Percentiles rank a stretch among this genome's conserved stretches.
phyloP scores from a whole-genome alignment of 2,113 vertebrate species.

The Garra rufa region DNA sequence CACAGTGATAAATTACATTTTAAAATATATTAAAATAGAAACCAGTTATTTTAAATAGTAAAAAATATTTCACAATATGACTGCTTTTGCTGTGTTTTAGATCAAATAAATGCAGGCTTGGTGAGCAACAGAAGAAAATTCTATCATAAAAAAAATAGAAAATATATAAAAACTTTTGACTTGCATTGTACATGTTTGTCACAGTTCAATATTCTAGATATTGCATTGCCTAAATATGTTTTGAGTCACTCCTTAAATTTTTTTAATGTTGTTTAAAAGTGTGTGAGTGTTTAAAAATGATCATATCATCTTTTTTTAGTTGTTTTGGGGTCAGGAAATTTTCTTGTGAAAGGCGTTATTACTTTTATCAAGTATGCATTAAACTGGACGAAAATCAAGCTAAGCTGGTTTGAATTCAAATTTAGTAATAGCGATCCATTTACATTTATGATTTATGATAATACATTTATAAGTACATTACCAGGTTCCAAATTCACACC shows the following conservation, averaged over 20 bases:
- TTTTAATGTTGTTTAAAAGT: neutral
- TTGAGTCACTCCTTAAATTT: neutral
- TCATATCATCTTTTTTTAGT: neutral
- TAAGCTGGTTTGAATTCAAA: neutral
- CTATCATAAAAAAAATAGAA: no score
- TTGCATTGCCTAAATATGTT: neutral
- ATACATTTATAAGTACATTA: neutral
- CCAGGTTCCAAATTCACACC: neutral
- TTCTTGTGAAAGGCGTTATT: neutral
- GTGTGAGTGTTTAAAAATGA: neutral
- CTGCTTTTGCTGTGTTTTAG: no score
- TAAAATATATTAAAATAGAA: no score
- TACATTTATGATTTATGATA: conserved; percentile 7
- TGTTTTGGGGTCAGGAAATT: neutral
- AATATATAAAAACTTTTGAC: no score
- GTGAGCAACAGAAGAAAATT: no score
- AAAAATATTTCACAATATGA: no score
- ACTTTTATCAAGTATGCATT: neutral
- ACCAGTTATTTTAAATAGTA: no score
- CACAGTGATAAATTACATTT: no score
- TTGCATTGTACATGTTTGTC: neutral
- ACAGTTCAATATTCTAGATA: neutral
- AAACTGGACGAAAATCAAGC: neutral
- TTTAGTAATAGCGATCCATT: neutral
- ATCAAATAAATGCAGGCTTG: no score